Conservation (phyloP, 2,113 vertebrate genomes). For the Cheilinus undulatus region DNA sequence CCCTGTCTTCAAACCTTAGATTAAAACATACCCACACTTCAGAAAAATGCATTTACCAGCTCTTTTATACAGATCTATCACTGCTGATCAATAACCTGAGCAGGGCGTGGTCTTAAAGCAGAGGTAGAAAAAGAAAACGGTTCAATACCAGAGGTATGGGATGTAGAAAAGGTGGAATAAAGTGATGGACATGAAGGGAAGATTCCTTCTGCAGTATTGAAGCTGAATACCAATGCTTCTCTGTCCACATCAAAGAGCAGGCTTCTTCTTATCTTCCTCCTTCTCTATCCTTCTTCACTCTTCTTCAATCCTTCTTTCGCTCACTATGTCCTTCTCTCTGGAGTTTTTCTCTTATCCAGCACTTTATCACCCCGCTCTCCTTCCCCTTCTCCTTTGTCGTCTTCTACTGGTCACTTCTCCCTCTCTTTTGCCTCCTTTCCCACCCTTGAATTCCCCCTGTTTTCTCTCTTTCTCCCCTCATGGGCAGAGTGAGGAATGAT, state of each 20-base stretch:
- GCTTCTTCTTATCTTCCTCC: slow-evolving; percentile 44
- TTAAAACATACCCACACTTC: background rate
- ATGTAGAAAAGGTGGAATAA: background rate
- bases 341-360: slow-evolving; percentile 26
- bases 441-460: slow-evolving; percentile 14
- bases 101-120: background rate
- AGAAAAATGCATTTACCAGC: background rate
- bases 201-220: slow-evolving; percentile 33
- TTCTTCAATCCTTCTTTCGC: slow-evolving; percentile 34
- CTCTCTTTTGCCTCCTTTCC: slow-evolving; percentile 1
- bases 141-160: background rate
- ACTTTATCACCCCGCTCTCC: slow-evolving; percentile 22
- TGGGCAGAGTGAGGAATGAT: slow-evolving; percentile 49
- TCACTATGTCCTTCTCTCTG: slow-evolving; percentile 21
- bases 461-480: slow-evolving; percentile 25
- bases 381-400: slow-evolving; percentile 15
- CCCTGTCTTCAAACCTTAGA: background rate
- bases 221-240: slow-evolving; percentile 67
- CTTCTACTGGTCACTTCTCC: slow-evolving; percentile 24
- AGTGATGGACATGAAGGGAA: background rate
- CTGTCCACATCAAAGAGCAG: slow-evolving; percentile 65
- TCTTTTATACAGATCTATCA: slow-evolving; percentile 8
- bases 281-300: slow-evolving; percentile 24
- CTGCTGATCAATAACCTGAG: slow-evolving; percentile 6
- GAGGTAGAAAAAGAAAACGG: slow-evolving; percentile 5